Conservation (phyloP, 2,113 vertebrate species). For the Peromyscus maniculatus region DNA sequence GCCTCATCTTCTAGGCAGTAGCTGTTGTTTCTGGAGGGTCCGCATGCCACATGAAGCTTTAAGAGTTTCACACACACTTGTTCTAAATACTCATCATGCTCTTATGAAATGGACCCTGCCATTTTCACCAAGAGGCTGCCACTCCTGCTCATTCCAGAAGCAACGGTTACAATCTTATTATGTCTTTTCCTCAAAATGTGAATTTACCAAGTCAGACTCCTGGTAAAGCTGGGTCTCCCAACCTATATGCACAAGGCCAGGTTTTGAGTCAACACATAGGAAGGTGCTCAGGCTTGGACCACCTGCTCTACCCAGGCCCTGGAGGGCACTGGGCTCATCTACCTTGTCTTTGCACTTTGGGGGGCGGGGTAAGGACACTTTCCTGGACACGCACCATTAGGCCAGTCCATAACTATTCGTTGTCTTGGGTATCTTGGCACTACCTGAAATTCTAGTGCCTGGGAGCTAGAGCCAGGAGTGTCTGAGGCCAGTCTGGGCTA, state of each 20-base stretch:
- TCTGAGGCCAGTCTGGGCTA: neutral
- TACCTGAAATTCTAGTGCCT: neutral
- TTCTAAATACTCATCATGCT: neutral
- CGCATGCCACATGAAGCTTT: neutral
- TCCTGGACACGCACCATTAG: neutral
- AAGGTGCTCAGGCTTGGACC: fast-evolving
- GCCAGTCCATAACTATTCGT: neutral
- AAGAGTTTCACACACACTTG: neutral
- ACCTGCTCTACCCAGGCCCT: neutral
- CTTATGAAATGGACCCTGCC: neutral
- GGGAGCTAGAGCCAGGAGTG: neutral
- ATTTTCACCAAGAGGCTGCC: neutral
- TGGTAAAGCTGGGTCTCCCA: neutral
- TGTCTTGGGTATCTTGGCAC: neutral
- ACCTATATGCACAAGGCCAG: neutral
- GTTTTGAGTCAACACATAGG: neutral
- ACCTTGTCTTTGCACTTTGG: neutral
- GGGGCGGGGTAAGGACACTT: neutral
- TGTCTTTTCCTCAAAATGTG: neutral
- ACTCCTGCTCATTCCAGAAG: neutral
- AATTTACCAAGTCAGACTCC: neutral
- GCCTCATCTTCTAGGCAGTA: neutral
- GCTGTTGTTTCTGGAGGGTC: neutral
- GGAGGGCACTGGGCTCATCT: fast-evolving
- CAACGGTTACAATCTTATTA: neutral